A percentile compares a stretch with the other conserved stretches of the same genome.
phyloP scores from a whole-genome alignment of 1,140 invertebrate genomes.

The Euura saliciscinereae region DNA sequence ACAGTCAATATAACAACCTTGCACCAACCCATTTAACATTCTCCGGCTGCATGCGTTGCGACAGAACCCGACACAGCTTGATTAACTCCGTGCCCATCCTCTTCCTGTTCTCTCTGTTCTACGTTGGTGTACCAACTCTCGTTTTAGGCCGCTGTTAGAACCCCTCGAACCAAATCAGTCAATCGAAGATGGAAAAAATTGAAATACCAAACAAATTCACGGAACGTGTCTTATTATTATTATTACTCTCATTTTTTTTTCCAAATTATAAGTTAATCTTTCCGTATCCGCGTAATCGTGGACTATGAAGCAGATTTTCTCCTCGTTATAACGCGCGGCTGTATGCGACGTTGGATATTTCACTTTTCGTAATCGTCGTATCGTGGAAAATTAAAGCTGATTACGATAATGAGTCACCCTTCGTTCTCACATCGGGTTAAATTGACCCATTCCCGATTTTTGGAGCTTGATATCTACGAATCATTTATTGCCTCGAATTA shows the following conservation, averaged over 20 bases:
- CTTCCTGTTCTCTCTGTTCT: constrained; percentile 38
- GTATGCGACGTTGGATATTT: not conserved
- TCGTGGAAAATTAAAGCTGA: not conserved
- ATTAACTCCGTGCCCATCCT: constrained; percentile 52
- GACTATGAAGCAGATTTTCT: not conserved
- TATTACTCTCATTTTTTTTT: too few species aligned
- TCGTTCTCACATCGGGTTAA: too few species aligned
- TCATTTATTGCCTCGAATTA: too few species aligned
- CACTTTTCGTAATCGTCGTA: not conserved
- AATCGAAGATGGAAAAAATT: too few species aligned
- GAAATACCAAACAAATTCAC: too few species aligned
- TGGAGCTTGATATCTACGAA: too few species aligned
- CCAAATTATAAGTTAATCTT: too few species aligned
- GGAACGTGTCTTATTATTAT: too few species aligned
- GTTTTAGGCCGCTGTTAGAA: constrained; percentile 26
- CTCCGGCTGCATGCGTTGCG: constrained; percentile 6
- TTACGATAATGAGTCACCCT: not conserved
- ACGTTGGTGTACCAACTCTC: constrained; percentile 19
- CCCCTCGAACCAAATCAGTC: not conserved
- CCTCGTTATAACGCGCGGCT: not conserved
- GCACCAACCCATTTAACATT: constrained; percentile 2
- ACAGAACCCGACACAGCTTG: constrained; percentile 21
- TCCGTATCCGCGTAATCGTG: too few species aligned
- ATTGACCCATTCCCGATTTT: too few species aligned
- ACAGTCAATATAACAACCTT: constrained; percentile 1